A percentile compares a stretch with the other conserved stretches of the same genome.
phyloP scores from a whole-genome alignment of 2,888 invertebrate species.

The Willowsia nigromaculata region DNA sequence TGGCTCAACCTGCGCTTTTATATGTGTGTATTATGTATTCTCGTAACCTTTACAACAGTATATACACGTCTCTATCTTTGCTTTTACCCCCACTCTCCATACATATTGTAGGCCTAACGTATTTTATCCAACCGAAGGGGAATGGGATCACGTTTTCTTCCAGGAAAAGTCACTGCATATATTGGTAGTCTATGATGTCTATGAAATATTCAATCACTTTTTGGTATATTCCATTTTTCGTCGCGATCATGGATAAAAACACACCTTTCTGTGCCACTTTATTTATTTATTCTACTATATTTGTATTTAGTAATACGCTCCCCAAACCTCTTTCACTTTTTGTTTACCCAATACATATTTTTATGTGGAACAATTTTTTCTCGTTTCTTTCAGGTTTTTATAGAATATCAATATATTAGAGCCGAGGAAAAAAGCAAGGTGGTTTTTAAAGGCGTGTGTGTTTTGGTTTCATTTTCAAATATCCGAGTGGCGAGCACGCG shows the following conservation, averaged over 20 bases:
- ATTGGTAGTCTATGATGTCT: conserved; percentile 22
- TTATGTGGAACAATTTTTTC: conserved; percentile 9
- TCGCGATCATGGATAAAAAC: not conserved
- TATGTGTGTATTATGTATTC: too few relatives aligned
- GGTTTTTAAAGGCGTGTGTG: conserved; percentile 54
- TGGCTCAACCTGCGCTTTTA: too few relatives aligned
- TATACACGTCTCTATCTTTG: not conserved
- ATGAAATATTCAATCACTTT: not conserved
- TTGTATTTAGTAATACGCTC: not conserved
- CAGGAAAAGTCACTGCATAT: not conserved
- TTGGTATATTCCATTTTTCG: not conserved
- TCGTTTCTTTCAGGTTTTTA: conserved; percentile 27
- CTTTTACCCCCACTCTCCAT: not conserved
- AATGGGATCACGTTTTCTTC: conserved; percentile 60
- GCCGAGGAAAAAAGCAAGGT: not conserved
- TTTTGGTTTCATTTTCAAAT: conserved; percentile 70
- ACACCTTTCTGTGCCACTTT: conserved; percentile 43
- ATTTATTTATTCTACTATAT: not conserved
- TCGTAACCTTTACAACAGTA: too few relatives aligned
- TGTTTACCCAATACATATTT: conserved; percentile 24
- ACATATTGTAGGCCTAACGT: conserved; percentile 32
- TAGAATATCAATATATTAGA: conserved; percentile 56
- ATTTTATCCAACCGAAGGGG: conserved; percentile 53
- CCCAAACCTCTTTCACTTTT: not conserved
- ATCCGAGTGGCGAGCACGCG: conserved; percentile 51